phyloP scores from a whole-genome alignment of 2,113 vertebrate species.

The Reinhardtius hippoglossoides region DNA sequence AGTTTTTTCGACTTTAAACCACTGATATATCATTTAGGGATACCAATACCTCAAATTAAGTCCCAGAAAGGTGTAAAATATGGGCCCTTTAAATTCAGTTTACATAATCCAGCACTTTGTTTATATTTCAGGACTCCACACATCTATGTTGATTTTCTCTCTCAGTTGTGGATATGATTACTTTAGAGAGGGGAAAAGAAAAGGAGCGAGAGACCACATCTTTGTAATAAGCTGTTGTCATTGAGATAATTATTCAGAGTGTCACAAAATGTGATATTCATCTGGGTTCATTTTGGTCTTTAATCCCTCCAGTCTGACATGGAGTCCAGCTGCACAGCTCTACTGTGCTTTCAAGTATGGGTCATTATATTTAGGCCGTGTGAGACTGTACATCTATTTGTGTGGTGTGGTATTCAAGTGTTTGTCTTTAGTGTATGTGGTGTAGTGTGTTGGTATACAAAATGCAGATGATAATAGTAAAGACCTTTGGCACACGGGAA shows the following conservation, averaged over 20 bases:
- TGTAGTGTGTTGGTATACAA: not conserved
- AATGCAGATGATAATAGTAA: not conserved
- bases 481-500: not conserved
- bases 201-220: constrained; percentile 38
- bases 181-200: constrained; percentile 5
- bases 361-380: constrained; percentile 30
- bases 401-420: not conserved
- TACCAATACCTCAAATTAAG: no score
- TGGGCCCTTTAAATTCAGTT: not conserved
- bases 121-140: constrained; percentile 35
- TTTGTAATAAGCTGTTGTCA: constrained; percentile 77
- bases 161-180: constrained; percentile 57
- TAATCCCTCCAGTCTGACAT: constrained; percentile 72
- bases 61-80: no score
- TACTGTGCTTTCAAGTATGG: constrained; percentile 11
- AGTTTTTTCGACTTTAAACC: no score
- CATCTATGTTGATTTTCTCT: constrained; percentile 45
- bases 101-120: not conserved
- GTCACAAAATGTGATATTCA: constrained; percentile 70
- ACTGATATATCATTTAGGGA: no score
- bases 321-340: constrained; percentile 71
- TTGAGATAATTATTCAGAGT: constrained; percentile 79
- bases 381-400: not conserved
- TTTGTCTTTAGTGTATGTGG: not conserved
- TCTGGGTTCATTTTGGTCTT: constrained; percentile 66